A percentile compares a stretch with the other conserved stretches of the same genome.
These are phyloP conservation scores for Himalopsyche anomala DNA, from an alignment of 2,888 invertebrate genomes.

Conservation along the genomic window DNA sequence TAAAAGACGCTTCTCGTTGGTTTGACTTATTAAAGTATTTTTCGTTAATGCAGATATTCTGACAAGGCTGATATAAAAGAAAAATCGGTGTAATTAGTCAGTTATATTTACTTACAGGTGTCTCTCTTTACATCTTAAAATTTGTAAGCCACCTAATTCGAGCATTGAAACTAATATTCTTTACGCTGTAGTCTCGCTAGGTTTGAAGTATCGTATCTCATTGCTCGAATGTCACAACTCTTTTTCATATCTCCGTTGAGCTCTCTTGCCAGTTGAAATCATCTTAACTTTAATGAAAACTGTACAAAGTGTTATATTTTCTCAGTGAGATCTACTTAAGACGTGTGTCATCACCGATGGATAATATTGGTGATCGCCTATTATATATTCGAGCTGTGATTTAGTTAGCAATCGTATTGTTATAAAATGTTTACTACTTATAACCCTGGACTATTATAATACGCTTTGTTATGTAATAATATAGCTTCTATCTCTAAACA, in stretches of 20 bases:
- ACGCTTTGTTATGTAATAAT: neutral
- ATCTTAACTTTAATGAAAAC: neutral
- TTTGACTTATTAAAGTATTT: too few species aligned
- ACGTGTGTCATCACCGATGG: neutral
- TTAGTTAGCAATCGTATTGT: neutral
- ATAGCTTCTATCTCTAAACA: neutral
- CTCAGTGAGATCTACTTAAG: neutral
- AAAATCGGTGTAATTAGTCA: too few species aligned
- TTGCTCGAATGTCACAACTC: neutral
- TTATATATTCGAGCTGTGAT: neutral
- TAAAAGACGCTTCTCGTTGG: too few species aligned
- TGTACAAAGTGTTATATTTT: constrained; percentile 3
- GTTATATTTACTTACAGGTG: too few species aligned
- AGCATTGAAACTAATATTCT: too few species aligned
- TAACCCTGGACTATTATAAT: neutral
- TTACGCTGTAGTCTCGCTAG: too few species aligned
- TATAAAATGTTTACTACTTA: neutral
- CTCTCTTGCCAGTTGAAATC: neutral
- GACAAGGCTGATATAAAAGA: too few species aligned
- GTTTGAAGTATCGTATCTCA: too few species aligned
- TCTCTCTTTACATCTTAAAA: too few species aligned
- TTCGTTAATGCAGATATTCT: too few species aligned
- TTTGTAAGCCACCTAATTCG: too few species aligned
- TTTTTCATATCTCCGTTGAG: neutral
- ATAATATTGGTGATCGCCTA: neutral